A percentile compares a stretch with the other conserved stretches of the same genome.
Conservation (phyloP, 2,113 vertebrate genomes). For the Phycodurus eques region DNA sequence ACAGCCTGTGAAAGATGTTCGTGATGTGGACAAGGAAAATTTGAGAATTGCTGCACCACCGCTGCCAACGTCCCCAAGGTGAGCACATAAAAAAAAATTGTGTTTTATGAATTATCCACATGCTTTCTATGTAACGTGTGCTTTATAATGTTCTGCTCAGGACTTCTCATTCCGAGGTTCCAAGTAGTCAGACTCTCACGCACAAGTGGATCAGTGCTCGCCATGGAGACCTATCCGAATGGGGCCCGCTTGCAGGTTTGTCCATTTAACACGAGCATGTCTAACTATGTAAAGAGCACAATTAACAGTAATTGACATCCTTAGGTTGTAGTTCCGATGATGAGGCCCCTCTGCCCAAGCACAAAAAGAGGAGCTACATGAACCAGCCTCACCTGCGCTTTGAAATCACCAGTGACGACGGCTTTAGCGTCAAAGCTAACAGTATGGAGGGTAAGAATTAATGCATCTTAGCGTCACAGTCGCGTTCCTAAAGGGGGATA, state of each 20-base stretch:
- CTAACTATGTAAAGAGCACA: background rate
- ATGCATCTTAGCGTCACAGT: background rate
- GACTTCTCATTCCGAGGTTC: conserved; percentile 18
- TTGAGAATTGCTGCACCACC: conserved; percentile 50
- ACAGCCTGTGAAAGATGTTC: conserved; percentile 72
- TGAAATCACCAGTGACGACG: conserved; percentile 88
- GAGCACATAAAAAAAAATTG: conserved; percentile 14
- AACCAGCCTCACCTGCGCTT: conserved; percentile 82
- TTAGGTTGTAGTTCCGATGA: conserved; percentile 83
- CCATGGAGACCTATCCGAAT: conserved; percentile 67
- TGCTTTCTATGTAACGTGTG: background rate
- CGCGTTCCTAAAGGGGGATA: background rate
- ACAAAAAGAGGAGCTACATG: conserved; percentile 66
- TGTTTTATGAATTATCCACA: background rate
- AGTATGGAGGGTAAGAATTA: conserved; percentile 81
- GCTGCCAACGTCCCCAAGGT: conserved; percentile 62
- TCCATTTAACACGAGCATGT: background rate
- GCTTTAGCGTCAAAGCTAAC: conserved; percentile 84
- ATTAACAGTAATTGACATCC: background rate
- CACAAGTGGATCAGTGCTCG: conserved; percentile 62
- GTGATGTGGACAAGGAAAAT: conserved; percentile 65
- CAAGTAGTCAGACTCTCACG: conserved; percentile 22
- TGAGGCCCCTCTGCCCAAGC: conserved; percentile 67
- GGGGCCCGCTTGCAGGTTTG: conserved; percentile 72
- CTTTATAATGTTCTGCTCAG: conserved; percentile 18